These are phyloP conservation scores for Dasyornis broadbenti DNA, from an alignment of 2,113 vertebrate species.

Conservation along the genomic window DNA sequence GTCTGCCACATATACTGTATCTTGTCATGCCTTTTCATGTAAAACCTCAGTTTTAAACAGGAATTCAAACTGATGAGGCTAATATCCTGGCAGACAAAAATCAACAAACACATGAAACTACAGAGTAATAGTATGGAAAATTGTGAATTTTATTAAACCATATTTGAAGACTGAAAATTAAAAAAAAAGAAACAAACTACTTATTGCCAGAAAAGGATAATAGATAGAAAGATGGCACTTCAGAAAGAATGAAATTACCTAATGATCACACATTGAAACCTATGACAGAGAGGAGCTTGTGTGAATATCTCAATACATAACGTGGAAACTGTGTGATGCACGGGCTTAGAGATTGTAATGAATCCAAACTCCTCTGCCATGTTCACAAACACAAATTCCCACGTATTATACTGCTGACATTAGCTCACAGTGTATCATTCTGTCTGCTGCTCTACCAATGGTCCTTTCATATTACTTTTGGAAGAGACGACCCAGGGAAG, in stretches of 20 bases:
- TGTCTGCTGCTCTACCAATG: neutral
- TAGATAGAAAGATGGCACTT: no score
- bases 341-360: neutral
- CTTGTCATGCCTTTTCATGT: no score
- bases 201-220: no score
- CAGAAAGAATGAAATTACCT: neutral
- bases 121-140: no score
- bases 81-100: no score
- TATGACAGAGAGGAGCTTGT: neutral
- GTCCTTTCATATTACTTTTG: neutral
- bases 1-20: no score
- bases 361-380: neutral
- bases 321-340: neutral
- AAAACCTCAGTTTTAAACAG: no score
- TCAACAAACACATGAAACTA: no score
- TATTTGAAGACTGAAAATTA: no score
- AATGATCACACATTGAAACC: neutral
- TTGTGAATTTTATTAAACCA: no score
- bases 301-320: neutral
- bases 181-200: no score
- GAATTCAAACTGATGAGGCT: no score
- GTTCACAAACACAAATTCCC: neutral
- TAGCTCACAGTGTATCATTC: neutral
- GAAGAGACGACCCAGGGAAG: neutral
- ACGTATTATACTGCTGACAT: neutral